A percentile compares a stretch with the other conserved stretches of the same genome.
Conservation (phyloP, 1,140 invertebrate species). For the Hydropsyche tenuis region DNA sequence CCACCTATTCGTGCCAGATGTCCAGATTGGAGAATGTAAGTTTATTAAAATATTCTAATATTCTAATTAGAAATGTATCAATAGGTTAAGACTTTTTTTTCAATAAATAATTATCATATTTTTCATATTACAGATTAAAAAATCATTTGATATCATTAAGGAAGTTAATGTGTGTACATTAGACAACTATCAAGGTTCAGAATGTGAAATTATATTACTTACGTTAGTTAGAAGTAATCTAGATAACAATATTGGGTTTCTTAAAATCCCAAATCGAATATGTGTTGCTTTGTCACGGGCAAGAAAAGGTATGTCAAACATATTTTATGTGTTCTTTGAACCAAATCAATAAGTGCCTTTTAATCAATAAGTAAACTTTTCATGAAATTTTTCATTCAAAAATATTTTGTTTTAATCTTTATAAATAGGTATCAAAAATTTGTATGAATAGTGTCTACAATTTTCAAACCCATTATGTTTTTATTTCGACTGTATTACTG, state of each 20-base stretch:
- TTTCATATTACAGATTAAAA: slow-evolving; percentile 9
- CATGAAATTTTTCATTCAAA: too few relatives aligned
- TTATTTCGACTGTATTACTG: neutral
- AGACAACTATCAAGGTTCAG: slow-evolving; percentile 88
- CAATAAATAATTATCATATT: too few relatives aligned
- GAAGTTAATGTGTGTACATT: slow-evolving; percentile 70
- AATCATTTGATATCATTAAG: slow-evolving; percentile 5
- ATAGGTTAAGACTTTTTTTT: too few relatives aligned
- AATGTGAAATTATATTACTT: slow-evolving; percentile 82
- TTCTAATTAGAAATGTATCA: too few relatives aligned
- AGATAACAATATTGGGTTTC: slow-evolving; percentile 75
- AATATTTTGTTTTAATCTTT: too few relatives aligned
- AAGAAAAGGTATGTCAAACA: slow-evolving; percentile 64
- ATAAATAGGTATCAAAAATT: too few relatives aligned
- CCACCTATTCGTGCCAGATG: slow-evolving; percentile 72
- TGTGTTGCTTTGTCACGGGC: slow-evolving; percentile 86
- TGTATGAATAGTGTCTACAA: too few relatives aligned
- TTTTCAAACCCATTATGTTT: slow-evolving; percentile 62
- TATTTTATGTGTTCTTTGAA: too few relatives aligned
- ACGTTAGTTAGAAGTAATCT: slow-evolving; percentile 81
- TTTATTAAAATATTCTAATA: too few relatives aligned
- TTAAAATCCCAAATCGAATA: slow-evolving; percentile 76
- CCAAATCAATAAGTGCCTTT: too few relatives aligned
- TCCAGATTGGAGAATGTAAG: slow-evolving; percentile 59
- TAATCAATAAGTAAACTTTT: too few relatives aligned